Evolutionary conservation across 2,888 invertebrate genomes (phyloP).

Genomic region (Platycnemis pennipes): DNA sequence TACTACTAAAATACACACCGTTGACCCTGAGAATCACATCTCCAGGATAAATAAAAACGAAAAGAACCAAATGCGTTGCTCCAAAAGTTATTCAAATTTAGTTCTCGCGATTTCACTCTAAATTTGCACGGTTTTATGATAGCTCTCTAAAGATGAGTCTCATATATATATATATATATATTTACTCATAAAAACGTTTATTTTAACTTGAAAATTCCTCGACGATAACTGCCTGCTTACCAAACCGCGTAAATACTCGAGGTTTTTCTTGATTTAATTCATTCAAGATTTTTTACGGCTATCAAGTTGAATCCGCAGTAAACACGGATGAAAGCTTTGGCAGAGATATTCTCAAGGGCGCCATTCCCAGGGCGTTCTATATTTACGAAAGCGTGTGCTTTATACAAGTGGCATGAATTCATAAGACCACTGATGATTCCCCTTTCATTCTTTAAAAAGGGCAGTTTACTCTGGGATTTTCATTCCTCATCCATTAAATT

Average conservation of each 20-base stretch:
- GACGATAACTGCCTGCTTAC: not conserved
- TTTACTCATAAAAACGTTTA: not conserved
- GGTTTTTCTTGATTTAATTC: not conserved
- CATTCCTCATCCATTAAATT: not conserved
- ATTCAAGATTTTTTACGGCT: not conserved
- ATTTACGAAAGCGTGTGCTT: not conserved
- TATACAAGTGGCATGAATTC: not conserved
- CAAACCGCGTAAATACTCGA: not conserved
- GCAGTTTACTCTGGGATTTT: not conserved
- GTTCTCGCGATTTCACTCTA: not conserved
- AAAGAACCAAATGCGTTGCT: too few species aligned
- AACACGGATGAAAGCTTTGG: not conserved
- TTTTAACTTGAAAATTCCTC: not conserved
- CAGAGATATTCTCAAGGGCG: not conserved
- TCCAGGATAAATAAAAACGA: too few species aligned
- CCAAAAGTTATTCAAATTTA: not conserved
- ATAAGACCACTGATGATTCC: not conserved
- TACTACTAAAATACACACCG: too few species aligned
- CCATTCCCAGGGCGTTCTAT: not conserved
- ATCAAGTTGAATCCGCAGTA: not conserved
- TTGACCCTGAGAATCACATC: too few species aligned
- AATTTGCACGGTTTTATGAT: not conserved
- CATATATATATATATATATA: slow-evolving; percentile 1
- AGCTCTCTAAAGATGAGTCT: not conserved
- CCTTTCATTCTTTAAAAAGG: not conserved